Evolutionary conservation across 2,113 vertebrate species (phyloP).

Genomic region (Spizaetus ornatus): DNA sequence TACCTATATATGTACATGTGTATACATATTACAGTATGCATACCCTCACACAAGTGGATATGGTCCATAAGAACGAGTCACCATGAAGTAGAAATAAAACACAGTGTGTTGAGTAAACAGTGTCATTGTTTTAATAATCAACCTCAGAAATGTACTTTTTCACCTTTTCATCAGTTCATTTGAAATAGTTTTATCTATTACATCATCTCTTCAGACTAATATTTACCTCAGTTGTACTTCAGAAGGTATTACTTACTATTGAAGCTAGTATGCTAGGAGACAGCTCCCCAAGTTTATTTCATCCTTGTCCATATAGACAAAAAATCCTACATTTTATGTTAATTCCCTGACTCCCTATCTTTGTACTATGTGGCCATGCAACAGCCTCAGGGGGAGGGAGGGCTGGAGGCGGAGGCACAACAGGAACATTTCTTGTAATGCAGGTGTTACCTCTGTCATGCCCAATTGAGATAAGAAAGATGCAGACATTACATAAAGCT

Average conservation of each 20-base stretch:
- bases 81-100: background rate
- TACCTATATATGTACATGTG: too few species aligned
- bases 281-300: background rate
- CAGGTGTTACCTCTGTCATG: background rate
- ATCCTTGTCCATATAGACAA: background rate
- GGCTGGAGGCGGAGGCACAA: background rate
- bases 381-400: rapidly evolving
- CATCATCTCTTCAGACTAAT: background rate
- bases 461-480: background rate
- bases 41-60: background rate
- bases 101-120: background rate
- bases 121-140: background rate
- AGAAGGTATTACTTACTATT: background rate
- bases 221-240: background rate
- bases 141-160: background rate
- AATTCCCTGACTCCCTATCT: background rate
- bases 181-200: background rate
- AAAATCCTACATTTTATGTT: background rate
- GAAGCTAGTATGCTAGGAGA: background rate
- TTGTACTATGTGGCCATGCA: background rate
- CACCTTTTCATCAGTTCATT: background rate
- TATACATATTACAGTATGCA: background rate
- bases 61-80: background rate
- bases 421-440: background rate
- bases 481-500: background rate